phyloP scores from a whole-genome alignment of 2,797 vertebrate genomes.

The Melanotaenia nigrans region DNA sequence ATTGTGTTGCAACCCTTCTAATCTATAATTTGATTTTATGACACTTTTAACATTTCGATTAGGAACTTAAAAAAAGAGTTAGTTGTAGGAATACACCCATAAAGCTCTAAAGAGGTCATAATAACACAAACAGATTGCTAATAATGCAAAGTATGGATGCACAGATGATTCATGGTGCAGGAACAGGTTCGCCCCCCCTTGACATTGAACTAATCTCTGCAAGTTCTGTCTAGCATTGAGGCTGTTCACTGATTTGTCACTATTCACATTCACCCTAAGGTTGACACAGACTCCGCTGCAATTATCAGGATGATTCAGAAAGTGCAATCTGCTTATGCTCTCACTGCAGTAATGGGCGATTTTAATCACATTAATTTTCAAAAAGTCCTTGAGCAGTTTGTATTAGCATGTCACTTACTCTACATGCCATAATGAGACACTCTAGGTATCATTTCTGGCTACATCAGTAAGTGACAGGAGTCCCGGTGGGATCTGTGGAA shows the following conservation, averaged over 20 bases:
- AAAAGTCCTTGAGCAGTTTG: constrained; percentile 60
- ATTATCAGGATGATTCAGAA: constrained; percentile 61
- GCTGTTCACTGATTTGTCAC: constrained; percentile 45
- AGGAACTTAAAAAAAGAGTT: background rate
- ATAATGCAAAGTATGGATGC: too few relatives aligned
- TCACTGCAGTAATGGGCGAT: constrained; percentile 43
- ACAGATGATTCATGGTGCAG: constrained; percentile 33
- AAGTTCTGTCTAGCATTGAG: constrained; percentile 15
- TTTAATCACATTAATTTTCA: constrained; percentile 64
- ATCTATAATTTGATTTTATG: background rate
- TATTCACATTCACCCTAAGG: constrained; percentile 52
- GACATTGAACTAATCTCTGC: constrained; percentile 51
- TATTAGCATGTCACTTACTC: constrained; percentile 20
- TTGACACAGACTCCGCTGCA: constrained; percentile 52
- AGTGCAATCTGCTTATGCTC: constrained; percentile 54
- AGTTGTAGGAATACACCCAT: constrained; percentile 5
- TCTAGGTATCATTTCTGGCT: constrained; percentile 39
- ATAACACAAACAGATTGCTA: constrained; percentile 22
- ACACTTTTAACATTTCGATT: too few relatives aligned
- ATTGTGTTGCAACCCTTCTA: background rate
- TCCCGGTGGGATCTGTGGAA: constrained; percentile 18
- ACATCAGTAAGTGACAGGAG: constrained; percentile 24
- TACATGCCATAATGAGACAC: constrained; percentile 21
- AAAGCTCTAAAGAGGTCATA: constrained; percentile 4
- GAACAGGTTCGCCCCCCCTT: constrained; percentile 36